Conservation (phyloP, 1,140 invertebrate genomes). For the Leucophenga varia region DNA sequence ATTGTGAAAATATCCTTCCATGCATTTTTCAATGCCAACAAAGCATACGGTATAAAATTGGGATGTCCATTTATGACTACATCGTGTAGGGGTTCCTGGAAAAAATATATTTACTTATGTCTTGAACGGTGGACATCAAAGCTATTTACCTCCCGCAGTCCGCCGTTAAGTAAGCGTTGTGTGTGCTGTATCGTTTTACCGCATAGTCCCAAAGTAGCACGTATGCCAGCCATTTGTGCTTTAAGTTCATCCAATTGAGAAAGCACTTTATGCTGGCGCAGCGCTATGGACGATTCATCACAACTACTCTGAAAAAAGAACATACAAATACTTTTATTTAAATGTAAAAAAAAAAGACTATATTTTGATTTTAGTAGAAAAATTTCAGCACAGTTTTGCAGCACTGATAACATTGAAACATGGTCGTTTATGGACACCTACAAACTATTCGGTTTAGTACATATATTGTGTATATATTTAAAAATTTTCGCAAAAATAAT, state of each 20-base stretch:
- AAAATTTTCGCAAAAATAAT: not conserved
- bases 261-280: slow-evolving; percentile 42
- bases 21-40: slow-evolving; percentile 49
- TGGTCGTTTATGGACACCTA: not conserved
- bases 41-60: slow-evolving; percentile 52
- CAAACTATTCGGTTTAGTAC: no score
- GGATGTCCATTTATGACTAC: slow-evolving; percentile 53
- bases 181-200: slow-evolving; percentile 36
- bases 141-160: slow-evolving; percentile 36
- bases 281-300: slow-evolving; percentile 20
- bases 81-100: slow-evolving; percentile 45
- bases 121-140: not conserved
- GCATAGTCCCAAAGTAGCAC: slow-evolving; percentile 37
- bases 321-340: not conserved
- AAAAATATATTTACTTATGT: not conserved
- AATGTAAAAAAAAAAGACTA: slow-evolving; percentile 5
- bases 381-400: slow-evolving; percentile 9
- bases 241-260: slow-evolving; percentile 48
- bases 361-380: not conserved
- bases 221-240: slow-evolving; percentile 37
- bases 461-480: slow-evolving; percentile 4
- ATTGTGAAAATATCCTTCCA: slow-evolving; percentile 45
- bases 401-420: slow-evolving; percentile 19
- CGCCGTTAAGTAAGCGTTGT: slow-evolving; percentile 35
- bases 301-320: not conserved